Percentiles rank a stretch among this genome's conserved stretches.
Conservation (phyloP, 2,888 invertebrate species). For the Drosophila mercatorum region DNA sequence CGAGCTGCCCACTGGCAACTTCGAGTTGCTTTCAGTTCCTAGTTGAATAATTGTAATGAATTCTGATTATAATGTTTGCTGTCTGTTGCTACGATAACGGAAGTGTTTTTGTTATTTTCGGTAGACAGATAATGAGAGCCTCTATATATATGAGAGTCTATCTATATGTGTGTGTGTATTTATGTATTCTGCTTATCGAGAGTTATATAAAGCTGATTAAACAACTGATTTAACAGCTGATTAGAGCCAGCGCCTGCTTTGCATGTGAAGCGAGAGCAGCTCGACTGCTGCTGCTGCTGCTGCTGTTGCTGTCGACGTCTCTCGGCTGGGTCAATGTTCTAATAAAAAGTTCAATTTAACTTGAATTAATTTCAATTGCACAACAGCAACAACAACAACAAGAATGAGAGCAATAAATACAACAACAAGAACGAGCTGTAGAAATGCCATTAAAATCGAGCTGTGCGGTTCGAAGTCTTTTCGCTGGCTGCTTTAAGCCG, state of each 20-base stretch:
- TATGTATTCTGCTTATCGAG: conserved; percentile 42
- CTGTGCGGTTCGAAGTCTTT: conserved; percentile 36
- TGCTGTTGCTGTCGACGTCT: neutral
- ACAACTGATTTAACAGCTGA: conserved; percentile 71
- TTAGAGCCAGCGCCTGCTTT: conserved; percentile 29
- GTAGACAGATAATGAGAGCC: neutral
- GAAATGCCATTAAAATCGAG: conserved; percentile 45
- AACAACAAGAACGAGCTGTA: conserved; percentile 1
- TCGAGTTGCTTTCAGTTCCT: conserved; percentile 10
- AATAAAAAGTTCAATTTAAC: conserved; percentile 75
- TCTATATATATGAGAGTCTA: neutral
- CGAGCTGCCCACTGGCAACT: conserved; percentile 13
- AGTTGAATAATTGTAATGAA: conserved; percentile 50
- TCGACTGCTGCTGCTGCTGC: neutral
- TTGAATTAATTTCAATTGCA: conserved; percentile 81
- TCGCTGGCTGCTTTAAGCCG: conserved; percentile 58
- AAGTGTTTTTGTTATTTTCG: conserved; percentile 38
- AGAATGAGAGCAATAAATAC: conserved; percentile 16
- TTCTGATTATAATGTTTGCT: conserved; percentile 56
- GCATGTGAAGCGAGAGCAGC: conserved; percentile 13
- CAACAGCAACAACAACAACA: conserved; percentile 26
- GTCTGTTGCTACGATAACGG: conserved; percentile 54
- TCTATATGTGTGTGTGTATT: neutral
- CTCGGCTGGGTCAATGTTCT: conserved; percentile 72
- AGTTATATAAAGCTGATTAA: conserved; percentile 68